These are phyloP conservation scores for Mya arenaria DNA, from an alignment of 1,140 invertebrate species.

Conservation along the genomic window DNA sequence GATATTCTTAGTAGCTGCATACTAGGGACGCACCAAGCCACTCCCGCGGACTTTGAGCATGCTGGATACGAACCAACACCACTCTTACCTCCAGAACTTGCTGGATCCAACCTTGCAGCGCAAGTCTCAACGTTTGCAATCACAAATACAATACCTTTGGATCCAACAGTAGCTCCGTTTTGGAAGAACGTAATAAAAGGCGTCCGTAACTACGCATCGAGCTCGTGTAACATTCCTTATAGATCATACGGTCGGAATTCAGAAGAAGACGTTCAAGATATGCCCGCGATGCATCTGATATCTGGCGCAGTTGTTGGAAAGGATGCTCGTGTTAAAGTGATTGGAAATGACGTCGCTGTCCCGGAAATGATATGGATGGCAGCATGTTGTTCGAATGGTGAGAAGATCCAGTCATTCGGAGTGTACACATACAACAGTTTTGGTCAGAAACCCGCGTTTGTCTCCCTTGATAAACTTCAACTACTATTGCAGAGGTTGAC, in stretches of 20 bases:
- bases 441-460: conserved; percentile 21
- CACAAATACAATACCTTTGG: conserved; percentile 67
- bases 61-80: conserved; percentile 61
- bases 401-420: conserved; percentile 57
- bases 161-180: conserved; percentile 54
- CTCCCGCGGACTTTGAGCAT: conserved; percentile 56
- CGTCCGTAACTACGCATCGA: conserved; percentile 60
- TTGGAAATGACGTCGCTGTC: conserved; percentile 69
- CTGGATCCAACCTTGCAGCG: conserved; percentile 51
- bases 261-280: conserved; percentile 3
- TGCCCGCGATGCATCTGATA: conserved; percentile 55
- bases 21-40: conserved; percentile 57
- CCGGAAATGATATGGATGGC: conserved; percentile 70
- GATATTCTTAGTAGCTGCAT: conserved; percentile 36
- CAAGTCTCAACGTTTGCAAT: conserved; percentile 62
- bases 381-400: conserved; percentile 64
- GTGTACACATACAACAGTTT: conserved; percentile 58
- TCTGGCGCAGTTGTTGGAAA: conserved; percentile 60
- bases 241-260: neutral
- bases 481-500: conserved; percentile 64
- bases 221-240: conserved; percentile 62
- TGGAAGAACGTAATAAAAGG: conserved; percentile 57
- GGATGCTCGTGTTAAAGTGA: conserved; percentile 58
- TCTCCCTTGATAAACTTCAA: conserved; percentile 63
- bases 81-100: conserved; percentile 66